Conservation (phyloP, 2,113 vertebrate species). For the Smithornis capensis region DNA sequence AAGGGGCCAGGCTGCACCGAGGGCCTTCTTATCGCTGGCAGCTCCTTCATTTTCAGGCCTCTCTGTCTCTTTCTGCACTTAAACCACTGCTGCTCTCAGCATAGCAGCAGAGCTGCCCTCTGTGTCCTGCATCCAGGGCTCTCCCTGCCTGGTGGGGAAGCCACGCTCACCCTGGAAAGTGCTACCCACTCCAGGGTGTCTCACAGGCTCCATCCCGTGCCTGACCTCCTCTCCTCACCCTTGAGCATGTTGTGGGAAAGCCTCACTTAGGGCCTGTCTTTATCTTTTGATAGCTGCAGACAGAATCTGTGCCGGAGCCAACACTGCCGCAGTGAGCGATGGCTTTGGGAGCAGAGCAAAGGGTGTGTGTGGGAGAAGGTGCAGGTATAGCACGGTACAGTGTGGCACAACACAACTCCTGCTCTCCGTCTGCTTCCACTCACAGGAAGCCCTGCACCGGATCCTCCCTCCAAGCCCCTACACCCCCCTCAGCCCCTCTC, state of each 20-base stretch:
- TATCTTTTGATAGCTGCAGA: neutral
- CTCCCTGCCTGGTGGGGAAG: neutral
- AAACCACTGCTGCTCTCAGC: neutral
- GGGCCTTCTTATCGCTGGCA: neutral
- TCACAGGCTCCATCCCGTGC: neutral
- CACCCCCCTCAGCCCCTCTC: slow-evolving; percentile 3
- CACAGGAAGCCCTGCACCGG: slow-evolving; percentile 38
- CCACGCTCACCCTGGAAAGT: accelerated
- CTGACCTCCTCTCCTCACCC: neutral
- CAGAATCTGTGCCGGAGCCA: neutral
- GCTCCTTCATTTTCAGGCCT: neutral
- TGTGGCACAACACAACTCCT: neutral
- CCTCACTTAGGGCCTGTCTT: accelerated
- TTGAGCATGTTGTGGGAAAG: neutral
- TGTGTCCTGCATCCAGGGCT: neutral
- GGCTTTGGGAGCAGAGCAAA: neutral
- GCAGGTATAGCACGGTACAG: neutral
- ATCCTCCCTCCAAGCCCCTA: neutral
- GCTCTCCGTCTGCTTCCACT: neutral
- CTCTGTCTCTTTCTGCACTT: neutral
- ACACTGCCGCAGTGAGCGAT: accelerated
- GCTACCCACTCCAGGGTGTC: neutral
- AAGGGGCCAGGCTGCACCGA: slow-evolving; percentile 2
- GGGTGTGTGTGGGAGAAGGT: neutral
- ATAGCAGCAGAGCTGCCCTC: accelerated